Evolutionary conservation across 2,797 vertebrate genomes (phyloP).

Genomic region (Cichlasoma orientale): DNA sequence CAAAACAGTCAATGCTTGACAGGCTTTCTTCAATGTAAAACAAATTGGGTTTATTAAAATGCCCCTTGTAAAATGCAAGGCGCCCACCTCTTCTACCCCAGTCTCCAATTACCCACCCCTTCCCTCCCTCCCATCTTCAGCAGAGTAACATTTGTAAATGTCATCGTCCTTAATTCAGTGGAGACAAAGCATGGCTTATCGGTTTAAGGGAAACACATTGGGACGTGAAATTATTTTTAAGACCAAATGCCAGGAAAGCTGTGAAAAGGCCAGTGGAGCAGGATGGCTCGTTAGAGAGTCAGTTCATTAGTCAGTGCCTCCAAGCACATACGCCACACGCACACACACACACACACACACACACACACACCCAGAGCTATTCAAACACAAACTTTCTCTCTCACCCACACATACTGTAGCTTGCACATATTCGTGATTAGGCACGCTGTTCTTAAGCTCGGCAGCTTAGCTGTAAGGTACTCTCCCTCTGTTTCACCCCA

Average conservation of each 20-base stretch:
- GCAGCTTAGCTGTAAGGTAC: slow-evolving; percentile 42
- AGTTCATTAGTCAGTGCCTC: slow-evolving; percentile 77
- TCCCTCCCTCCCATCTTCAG: slow-evolving; percentile 61
- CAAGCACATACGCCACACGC: slow-evolving; percentile 24
- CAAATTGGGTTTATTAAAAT: slow-evolving; percentile 81
- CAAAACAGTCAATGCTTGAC: slow-evolving; percentile 74
- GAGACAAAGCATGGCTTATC: slow-evolving; percentile 81
- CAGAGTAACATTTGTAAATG: slow-evolving; percentile 82
- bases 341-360: background rate
- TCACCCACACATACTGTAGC: slow-evolving; percentile 28
- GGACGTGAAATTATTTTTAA: slow-evolving; percentile 86
- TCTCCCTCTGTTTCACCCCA: slow-evolving; percentile 40
- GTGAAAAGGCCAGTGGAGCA: slow-evolving; percentile 79
- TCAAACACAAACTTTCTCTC: slow-evolving; percentile 51
- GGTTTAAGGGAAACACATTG: slow-evolving; percentile 82
- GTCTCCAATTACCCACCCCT: slow-evolving; percentile 67
- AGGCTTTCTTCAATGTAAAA: slow-evolving; percentile 76
- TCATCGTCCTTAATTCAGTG: slow-evolving; percentile 82
- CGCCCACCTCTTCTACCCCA: slow-evolving; percentile 65
- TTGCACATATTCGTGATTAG: slow-evolving; percentile 48
- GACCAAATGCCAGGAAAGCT: slow-evolving; percentile 82
- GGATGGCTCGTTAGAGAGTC: slow-evolving; percentile 76
- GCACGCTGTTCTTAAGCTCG: slow-evolving; percentile 36
- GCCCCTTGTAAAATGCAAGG: slow-evolving; percentile 67
- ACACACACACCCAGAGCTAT: background rate